phyloP scores from a whole-genome alignment of 2,888 invertebrate genomes.

The Pseudococcus jackbeardsleyi region DNA sequence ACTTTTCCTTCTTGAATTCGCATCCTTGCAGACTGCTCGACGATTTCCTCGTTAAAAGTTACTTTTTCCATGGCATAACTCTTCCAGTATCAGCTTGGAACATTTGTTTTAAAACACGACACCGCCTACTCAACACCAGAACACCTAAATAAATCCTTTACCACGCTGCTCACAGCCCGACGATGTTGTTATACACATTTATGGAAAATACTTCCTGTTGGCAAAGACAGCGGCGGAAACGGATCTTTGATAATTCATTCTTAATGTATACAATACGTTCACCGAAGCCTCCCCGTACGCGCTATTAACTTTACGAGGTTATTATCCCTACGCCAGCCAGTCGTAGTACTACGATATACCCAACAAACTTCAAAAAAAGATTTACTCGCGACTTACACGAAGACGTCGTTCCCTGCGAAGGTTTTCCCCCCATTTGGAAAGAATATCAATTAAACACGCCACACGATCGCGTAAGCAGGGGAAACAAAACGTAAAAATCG shows the following conservation, averaged over 20 bases:
- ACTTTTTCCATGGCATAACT: neutral
- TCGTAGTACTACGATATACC: neutral
- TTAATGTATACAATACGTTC: constrained; percentile 30
- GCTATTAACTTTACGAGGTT: constrained; percentile 34
- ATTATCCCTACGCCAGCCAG: constrained; percentile 26
- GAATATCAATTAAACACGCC: constrained; percentile 22
- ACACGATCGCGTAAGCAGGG: neutral
- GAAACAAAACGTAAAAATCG: neutral
- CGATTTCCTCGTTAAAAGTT: too few relatives aligned
- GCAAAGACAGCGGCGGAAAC: constrained; percentile 25
- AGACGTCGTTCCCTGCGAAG: neutral
- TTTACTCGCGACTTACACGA: neutral
- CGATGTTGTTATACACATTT: constrained; percentile 35
- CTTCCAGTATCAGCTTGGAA: neutral
- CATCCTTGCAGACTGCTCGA: too few relatives aligned
- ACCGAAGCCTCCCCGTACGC: neutral
- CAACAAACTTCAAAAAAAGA: neutral
- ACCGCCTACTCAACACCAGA: neutral
- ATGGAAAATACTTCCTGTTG: constrained; percentile 53
- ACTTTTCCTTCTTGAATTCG: too few relatives aligned
- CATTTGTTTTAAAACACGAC: neutral
- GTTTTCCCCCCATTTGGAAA: neutral
- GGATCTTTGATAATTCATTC: constrained; percentile 25
- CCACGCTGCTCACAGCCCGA: neutral
- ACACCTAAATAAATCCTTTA: constrained; percentile 4